phyloP scores from a whole-genome alignment of 1,140 invertebrate species.

The Tenebrio molitor region DNA sequence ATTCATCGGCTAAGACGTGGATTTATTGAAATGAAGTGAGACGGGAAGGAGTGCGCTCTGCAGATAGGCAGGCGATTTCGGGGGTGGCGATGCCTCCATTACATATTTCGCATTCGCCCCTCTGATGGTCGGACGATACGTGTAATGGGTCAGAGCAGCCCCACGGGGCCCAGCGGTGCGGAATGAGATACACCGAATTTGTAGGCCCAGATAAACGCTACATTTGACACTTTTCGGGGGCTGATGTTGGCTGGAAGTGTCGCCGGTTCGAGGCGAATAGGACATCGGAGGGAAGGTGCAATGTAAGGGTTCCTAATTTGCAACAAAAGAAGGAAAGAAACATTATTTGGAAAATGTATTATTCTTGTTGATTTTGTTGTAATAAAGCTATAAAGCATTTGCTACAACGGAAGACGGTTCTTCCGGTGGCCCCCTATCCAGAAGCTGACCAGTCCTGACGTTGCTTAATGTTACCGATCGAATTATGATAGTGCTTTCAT shows the following conservation, averaged over 20 bases:
- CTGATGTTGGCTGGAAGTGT: conserved; percentile 2
- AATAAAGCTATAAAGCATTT: too few species aligned
- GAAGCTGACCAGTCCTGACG: too few species aligned
- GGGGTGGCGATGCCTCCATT: neutral
- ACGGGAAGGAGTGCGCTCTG: neutral
- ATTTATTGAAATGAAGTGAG: conserved; percentile 5
- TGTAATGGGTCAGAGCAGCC: neutral
- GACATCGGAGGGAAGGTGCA: too few species aligned
- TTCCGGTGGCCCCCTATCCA: too few species aligned
- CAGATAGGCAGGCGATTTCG: neutral
- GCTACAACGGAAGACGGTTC: too few species aligned
- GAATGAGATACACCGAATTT: conserved; percentile 7
- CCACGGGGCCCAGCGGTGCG: neutral
- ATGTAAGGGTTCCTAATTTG: too few species aligned
- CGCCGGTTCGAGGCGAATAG: too few species aligned
- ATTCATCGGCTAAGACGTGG: conserved; percentile 15
- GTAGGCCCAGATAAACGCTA: neutral
- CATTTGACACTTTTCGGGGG: neutral
- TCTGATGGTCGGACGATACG: neutral
- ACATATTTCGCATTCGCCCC: neutral
- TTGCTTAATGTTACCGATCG: too few species aligned
- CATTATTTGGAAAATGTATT: too few species aligned
- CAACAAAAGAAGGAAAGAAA: too few species aligned
- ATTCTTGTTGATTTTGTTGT: too few species aligned
- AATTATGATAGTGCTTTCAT: too few species aligned